These are phyloP conservation scores for Portunus trituberculatus DNA, from an alignment of 1,140 invertebrate species.

Conservation along the genomic window DNA sequence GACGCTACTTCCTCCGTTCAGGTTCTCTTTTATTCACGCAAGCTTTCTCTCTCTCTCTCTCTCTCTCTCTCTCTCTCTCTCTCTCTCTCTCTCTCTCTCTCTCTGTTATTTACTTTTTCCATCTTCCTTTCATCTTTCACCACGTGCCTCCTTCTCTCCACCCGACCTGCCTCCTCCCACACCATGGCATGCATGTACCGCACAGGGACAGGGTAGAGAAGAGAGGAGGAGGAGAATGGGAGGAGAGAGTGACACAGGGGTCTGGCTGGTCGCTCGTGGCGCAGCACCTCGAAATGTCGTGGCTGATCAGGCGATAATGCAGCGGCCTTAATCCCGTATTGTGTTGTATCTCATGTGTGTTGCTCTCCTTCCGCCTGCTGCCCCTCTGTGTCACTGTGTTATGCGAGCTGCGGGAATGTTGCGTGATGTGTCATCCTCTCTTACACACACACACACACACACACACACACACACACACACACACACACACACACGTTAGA, in stretches of 20 bases:
- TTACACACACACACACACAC: not conserved
- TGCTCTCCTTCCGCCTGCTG: too few relatives aligned
- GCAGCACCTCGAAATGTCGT: not conserved
- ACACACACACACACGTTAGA: slow-evolving; percentile 47
- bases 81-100: not conserved
- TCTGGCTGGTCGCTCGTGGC: not conserved
- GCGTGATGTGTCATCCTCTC: not conserved
- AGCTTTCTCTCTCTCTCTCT: not conserved
- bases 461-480: slow-evolving; percentile 54
- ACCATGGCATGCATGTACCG: not conserved
- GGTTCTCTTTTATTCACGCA: not conserved
- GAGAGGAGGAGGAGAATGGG: not conserved
- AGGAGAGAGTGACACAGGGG: not conserved
- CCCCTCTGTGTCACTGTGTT: too few relatives aligned
- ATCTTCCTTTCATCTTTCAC: not conserved
- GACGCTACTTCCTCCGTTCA: not conserved
- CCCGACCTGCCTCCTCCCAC: not conserved
- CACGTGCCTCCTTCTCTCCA: not conserved
- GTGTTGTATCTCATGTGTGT: not conserved
- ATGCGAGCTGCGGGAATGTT: too few relatives aligned
- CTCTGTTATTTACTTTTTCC: not conserved
- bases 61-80: not conserved
- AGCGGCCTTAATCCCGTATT: not conserved
- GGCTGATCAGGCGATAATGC: not conserved
- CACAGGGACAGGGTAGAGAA: not conserved